Evolutionary conservation across 2,888 invertebrate genomes (phyloP).

Genomic region (Cephus nigrinus): DNA sequence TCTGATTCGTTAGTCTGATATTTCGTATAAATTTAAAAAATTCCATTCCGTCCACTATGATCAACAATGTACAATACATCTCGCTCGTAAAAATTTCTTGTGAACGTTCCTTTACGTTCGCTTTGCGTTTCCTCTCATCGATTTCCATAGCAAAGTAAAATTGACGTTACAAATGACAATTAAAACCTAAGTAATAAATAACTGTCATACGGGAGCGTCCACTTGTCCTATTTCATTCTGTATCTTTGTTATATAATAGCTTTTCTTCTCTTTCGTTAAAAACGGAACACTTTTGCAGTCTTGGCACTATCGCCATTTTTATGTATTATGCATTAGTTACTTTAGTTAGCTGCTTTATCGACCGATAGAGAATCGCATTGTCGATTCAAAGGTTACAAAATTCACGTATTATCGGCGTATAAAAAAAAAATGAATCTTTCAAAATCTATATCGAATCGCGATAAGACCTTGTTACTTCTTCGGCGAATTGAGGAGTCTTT

Average conservation of each 20-base stretch:
- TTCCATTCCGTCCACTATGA: not conserved
- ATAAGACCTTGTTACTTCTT: constrained; percentile 53
- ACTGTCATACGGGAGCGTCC: not conserved
- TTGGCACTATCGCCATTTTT: not conserved
- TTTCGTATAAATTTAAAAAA: not conserved
- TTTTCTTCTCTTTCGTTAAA: not conserved
- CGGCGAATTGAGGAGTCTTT: constrained; percentile 69
- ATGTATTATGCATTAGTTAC: not conserved
- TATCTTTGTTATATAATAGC: not conserved
- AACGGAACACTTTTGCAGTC: not conserved
- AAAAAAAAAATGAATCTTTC: not conserved
- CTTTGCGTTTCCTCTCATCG: not conserved
- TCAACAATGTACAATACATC: not conserved
- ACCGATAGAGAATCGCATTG: not conserved
- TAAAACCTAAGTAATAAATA: not conserved
- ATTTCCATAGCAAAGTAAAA: not conserved
- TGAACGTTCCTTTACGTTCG: not conserved
- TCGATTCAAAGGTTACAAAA: not conserved
- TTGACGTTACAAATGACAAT: not conserved
- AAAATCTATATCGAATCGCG: not conserved
- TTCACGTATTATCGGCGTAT: not conserved
- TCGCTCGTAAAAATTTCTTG: not conserved
- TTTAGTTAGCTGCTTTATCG: not conserved
- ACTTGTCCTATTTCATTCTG: not conserved
- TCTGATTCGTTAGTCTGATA: not conserved